These are phyloP conservation scores for Eptatretus atami DNA, from an alignment of 2,797 vertebrate genomes.

Conservation along the genomic window DNA sequence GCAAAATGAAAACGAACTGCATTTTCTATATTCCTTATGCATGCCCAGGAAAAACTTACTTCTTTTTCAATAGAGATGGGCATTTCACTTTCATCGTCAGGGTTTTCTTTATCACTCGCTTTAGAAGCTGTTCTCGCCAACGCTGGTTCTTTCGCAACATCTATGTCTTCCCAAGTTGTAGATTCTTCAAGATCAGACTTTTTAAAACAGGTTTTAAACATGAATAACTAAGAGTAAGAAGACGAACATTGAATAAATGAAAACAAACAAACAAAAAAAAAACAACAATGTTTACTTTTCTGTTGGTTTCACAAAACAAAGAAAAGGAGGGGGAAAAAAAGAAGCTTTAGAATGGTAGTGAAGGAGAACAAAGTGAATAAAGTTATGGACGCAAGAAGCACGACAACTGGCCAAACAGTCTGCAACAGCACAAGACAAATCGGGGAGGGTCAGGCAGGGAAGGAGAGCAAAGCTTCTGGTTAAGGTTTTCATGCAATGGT, in stretches of 20 bases:
- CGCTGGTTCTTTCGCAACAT: no score
- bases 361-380: slow-evolving; percentile 38
- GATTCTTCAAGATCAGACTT: slow-evolving; percentile 5
- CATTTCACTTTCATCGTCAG: no score
- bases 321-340: slow-evolving; percentile 56
- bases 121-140: no score
- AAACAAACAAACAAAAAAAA: neutral
- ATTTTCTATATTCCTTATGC: no score
- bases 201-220: slow-evolving; percentile 4
- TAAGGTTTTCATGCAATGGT: slow-evolving; percentile 1
- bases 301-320: slow-evolving; percentile 31
- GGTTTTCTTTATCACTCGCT: no score
- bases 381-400: slow-evolving; percentile 36
- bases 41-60: no score
- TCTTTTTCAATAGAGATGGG: no score
- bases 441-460: neutral
- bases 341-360: slow-evolving; percentile 36
- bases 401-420: slow-evolving; percentile 26
- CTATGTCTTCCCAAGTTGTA: slow-evolving; percentile 1
- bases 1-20: no score
- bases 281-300: neutral
- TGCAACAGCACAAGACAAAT: neutral
- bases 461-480: slow-evolving; percentile 1
- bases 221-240: neutral
- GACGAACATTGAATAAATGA: neutral